Conservation (phyloP, 2,888 invertebrate species). For the Chromoteleia sp. region DNA sequence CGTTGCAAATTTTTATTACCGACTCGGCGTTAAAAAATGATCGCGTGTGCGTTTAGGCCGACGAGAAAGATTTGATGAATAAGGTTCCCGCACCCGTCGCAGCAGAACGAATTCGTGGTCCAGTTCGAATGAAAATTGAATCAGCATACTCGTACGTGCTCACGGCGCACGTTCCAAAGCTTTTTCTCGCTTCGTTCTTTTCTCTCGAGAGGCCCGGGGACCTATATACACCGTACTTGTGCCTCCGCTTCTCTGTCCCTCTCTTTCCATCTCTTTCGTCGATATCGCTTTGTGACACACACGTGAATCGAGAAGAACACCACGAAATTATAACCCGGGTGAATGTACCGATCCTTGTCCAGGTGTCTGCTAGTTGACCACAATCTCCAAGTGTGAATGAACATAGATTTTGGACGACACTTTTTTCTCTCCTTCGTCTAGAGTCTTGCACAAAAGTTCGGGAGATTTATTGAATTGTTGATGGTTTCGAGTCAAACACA, state of each 20-base stretch:
- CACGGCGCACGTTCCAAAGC: slow-evolving; percentile 61
- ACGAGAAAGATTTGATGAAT: slow-evolving; percentile 52
- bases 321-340: slow-evolving; percentile 43
- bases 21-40: slow-evolving; percentile 22
- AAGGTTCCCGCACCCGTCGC: slow-evolving; percentile 47
- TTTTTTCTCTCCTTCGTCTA: slow-evolving; percentile 6
- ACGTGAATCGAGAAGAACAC: slow-evolving; percentile 11
- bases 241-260: slow-evolving; percentile 10
- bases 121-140: slow-evolving; percentile 71
- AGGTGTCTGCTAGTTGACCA: slow-evolving; percentile 58
- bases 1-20: slow-evolving; percentile 13
- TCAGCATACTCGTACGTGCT: slow-evolving; percentile 68
- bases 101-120: slow-evolving; percentile 69
- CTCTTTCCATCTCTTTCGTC: too few species aligned
- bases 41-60: slow-evolving; percentile 39
- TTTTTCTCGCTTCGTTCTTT: slow-evolving; percentile 54
- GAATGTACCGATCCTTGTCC: slow-evolving; percentile 56
- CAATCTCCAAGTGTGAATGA: slow-evolving; percentile 55
- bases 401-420: slow-evolving; percentile 36
- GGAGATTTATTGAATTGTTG: slow-evolving; percentile 52
- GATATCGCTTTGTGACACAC: slow-evolving; percentile 50
- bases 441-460: slow-evolving; percentile 26
- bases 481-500: slow-evolving; percentile 50
- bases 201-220: slow-evolving; percentile 42
- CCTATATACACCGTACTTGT: slow-evolving; percentile 54